phyloP scores from a whole-genome alignment of 2,888 invertebrate species.

The Holacanthella duospinosa region DNA sequence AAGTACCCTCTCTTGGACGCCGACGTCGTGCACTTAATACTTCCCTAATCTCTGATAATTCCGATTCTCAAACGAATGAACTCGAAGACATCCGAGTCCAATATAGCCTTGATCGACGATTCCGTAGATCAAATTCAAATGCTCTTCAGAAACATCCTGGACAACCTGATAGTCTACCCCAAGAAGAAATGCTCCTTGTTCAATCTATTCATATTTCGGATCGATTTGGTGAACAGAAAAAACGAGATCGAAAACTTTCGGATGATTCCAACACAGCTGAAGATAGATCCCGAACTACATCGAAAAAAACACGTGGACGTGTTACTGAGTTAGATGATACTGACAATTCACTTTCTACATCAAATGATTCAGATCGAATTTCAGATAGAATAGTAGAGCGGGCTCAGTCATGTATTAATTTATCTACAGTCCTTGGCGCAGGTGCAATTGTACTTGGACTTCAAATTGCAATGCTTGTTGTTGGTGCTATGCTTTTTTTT shows the following conservation, averaged over 20 bases:
- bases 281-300: neutral
- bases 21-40: slow-evolving; percentile 51
- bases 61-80: slow-evolving; percentile 27
- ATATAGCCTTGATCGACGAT: slow-evolving; percentile 21
- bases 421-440: slow-evolving; percentile 70
- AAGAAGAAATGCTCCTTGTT: slow-evolving; percentile 72
- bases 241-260: slow-evolving; percentile 28
- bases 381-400: neutral
- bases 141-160: too few species aligned
- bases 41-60: slow-evolving; percentile 23
- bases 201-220: slow-evolving; percentile 87
- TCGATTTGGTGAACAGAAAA: slow-evolving; percentile 74
- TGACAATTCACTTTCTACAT: neutral
- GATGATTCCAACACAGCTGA: slow-evolving; percentile 16
- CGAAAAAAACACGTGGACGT: neutral
- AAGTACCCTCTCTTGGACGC: slow-evolving; percentile 71
- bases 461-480: slow-evolving; percentile 61
- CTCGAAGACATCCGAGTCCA: slow-evolving; percentile 26
- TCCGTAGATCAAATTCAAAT: slow-evolving; percentile 20
- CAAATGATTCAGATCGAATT: slow-evolving; percentile 12
- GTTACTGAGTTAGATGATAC: neutral
- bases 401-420: slow-evolving; percentile 54
- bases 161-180: slow-evolving; percentile 25
- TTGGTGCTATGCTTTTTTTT: slow-evolving; percentile 78
- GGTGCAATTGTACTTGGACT: slow-evolving; percentile 74